Conservation (phyloP, 2,113 vertebrate genomes). For the Syngnathoides biaculeatus region DNA sequence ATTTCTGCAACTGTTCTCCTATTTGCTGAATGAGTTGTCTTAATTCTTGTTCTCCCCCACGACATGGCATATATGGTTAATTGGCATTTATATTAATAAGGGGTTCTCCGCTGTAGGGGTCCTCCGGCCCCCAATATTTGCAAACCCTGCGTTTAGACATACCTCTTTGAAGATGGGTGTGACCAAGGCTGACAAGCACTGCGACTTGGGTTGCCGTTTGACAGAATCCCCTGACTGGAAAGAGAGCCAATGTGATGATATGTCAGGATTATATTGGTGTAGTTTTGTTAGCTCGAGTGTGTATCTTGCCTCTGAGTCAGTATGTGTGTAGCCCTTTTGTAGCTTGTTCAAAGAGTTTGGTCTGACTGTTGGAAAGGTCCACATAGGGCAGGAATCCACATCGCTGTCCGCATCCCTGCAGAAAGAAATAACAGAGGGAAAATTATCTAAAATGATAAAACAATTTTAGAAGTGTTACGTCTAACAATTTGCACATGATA, state of each 20-base stretch:
- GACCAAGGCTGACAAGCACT: conserved; percentile 89
- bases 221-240: conserved; percentile 76
- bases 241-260: neutral
- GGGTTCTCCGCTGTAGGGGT: neutral
- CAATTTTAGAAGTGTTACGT: neutral
- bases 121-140: neutral
- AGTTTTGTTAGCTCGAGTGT: too few relatives aligned
- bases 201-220: conserved; percentile 90
- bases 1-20: too few relatives aligned
- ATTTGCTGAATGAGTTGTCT: too few relatives aligned
- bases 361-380: conserved; percentile 93
- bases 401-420: conserved; percentile 86
- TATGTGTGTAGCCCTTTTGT: conserved; percentile 82
- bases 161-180: conserved; percentile 96
- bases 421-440: neutral
- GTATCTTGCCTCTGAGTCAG: conserved; percentile 79
- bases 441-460: neutral
- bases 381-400: conserved; percentile 84
- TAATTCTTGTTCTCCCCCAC: too few relatives aligned
- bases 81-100: too few relatives aligned
- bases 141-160: conserved; percentile 16
- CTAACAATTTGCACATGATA: neutral
- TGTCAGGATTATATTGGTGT: neutral
- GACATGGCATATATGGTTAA: too few relatives aligned
- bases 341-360: conserved; percentile 84